Percentiles rank a stretch among this genome's conserved stretches.
These are phyloP conservation scores for Polyergus mexicanus DNA, from an alignment of 1,140 invertebrate species.

Conservation along the genomic window DNA sequence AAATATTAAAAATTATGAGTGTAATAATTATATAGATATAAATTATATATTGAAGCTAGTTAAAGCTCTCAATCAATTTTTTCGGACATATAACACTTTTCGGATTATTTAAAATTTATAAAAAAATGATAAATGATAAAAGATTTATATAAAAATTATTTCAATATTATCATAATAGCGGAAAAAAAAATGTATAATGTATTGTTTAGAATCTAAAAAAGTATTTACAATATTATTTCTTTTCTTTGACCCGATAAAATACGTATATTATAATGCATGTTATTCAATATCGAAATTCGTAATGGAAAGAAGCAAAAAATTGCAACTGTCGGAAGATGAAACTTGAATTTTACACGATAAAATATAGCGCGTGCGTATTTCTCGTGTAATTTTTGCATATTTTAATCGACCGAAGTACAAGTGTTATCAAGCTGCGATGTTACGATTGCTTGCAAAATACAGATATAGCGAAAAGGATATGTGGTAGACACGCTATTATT, in stretches of 20 bases:
- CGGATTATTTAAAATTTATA: background rate
- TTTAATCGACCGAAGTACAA: conserved; percentile 3
- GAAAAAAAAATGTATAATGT: background rate
- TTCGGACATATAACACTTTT: conserved; percentile 6
- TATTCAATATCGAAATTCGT: background rate
- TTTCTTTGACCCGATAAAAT: conserved; percentile 11
- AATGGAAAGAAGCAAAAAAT: background rate
- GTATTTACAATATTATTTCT: background rate
- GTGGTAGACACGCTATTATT: background rate
- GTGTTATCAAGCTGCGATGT: conserved; percentile 7
- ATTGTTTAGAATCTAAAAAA: background rate
- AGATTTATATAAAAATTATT: background rate
- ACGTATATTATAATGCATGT: background rate
- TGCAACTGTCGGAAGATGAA: conserved; percentile 1
- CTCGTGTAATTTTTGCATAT: background rate
- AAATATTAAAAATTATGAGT: background rate
- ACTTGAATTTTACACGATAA: conserved; percentile 18
- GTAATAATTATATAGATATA: background rate
- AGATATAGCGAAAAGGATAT: background rate
- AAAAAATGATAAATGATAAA: background rate
- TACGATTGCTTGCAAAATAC: background rate
- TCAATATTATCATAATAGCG: background rate
- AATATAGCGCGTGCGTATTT: background rate
- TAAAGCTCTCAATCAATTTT: background rate
- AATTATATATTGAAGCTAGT: background rate